Evolutionary conservation across 2,797 vertebrate species (phyloP).

Genomic region (Serranus cabrilla): DNA sequence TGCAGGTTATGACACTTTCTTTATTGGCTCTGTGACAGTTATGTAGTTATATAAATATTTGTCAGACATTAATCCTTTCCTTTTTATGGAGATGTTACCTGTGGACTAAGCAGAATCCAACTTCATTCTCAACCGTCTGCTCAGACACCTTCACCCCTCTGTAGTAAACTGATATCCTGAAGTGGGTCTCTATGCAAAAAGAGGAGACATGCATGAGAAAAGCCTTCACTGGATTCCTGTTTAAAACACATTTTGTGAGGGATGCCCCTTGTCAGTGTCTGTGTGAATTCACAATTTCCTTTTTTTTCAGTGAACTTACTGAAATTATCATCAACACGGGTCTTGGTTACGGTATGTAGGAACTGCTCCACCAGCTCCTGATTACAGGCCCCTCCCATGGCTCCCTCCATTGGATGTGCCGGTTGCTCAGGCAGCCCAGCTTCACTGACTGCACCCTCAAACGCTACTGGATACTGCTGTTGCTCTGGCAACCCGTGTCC

Average conservation of each 20-base stretch:
- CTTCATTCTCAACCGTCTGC: constrained; percentile 75
- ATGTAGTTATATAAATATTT: too few relatives aligned
- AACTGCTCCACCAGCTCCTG: constrained; percentile 68
- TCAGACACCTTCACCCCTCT: constrained; percentile 85
- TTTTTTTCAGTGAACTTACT: constrained; percentile 67
- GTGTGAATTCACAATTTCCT: neutral
- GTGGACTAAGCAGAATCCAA: constrained; percentile 86
- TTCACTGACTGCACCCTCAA: constrained; percentile 57
- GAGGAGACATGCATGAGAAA: constrained; percentile 3
- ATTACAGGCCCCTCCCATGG: constrained; percentile 44
- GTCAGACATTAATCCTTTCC: too few relatives aligned
- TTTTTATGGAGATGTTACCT: constrained; percentile 59
- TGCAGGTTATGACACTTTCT: too few relatives aligned
- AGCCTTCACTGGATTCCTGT: neutral
- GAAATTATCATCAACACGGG: constrained; percentile 68
- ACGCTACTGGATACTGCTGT: constrained; percentile 75
- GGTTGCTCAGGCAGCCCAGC: constrained; percentile 78
- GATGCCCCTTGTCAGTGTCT: neutral
- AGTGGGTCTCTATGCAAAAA: constrained; percentile 80
- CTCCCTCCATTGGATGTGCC: constrained; percentile 59
- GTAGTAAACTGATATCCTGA: constrained; percentile 87
- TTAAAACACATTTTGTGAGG: neutral
- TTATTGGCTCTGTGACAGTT: too few relatives aligned
- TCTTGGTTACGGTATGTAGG: constrained; percentile 66
- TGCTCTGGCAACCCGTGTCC: constrained; percentile 73